Evolutionary conservation across 1,140 invertebrate species (phyloP).

Genomic region (Bactericera cockerelli): DNA sequence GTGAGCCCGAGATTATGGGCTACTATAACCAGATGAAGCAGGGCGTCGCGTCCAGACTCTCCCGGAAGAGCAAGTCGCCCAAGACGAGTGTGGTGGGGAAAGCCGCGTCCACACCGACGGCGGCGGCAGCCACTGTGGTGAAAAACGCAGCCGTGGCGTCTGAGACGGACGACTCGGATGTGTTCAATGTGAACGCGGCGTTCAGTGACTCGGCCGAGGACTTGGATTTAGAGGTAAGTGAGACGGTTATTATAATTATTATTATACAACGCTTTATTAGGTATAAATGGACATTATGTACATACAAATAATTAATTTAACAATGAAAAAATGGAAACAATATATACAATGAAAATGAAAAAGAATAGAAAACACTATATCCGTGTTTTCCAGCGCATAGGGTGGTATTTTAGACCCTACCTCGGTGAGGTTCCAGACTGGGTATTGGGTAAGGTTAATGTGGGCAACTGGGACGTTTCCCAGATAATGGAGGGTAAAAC

Average conservation of each 20-base stretch:
- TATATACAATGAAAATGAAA: too few species aligned
- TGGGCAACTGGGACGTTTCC: too few species aligned
- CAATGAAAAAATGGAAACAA: too few species aligned
- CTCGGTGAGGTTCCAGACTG: too few species aligned
- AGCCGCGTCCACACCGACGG: background rate
- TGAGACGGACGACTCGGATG: constrained; percentile 25
- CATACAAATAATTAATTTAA: too few species aligned
- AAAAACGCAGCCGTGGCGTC: constrained; percentile 24
- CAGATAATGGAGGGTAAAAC: too few species aligned
- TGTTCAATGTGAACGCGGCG: background rate
- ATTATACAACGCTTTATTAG: too few species aligned
- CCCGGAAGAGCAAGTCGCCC: constrained; percentile 20
- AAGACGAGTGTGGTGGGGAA: constrained; percentile 9
- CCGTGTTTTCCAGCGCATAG: background rate
- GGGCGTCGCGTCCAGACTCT: constrained; percentile 19
- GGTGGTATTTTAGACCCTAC: too few species aligned
- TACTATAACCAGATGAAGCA: constrained; percentile 29
- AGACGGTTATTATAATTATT: too few species aligned
- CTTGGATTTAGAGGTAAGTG: constrained; percentile 32
- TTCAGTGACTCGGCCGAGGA: constrained; percentile 18
- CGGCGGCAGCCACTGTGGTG: background rate
- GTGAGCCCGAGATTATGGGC: constrained; percentile 59
- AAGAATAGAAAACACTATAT: too few species aligned
- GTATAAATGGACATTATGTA: too few species aligned
- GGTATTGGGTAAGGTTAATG: too few species aligned